phyloP scores from a whole-genome alignment of 2,888 invertebrate genomes.

The Chrysina gloriosa region DNA sequence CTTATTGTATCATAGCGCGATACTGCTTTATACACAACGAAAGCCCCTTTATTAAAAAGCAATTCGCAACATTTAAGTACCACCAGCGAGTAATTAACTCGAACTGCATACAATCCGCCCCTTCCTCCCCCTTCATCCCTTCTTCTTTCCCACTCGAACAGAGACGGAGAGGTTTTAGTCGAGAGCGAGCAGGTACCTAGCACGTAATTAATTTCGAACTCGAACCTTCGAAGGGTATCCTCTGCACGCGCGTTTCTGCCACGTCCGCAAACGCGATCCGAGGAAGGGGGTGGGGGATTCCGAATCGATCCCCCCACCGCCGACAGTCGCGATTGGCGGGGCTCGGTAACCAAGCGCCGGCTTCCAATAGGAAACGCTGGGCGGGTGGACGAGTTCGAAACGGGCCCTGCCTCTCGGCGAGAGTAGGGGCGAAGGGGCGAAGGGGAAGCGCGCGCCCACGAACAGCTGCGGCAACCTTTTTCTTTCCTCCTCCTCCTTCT shows the following conservation, averaged over 20 bases:
- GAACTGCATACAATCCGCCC: too few relatives aligned
- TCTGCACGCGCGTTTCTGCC: background rate
- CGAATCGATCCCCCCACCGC: background rate
- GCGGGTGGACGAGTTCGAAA: conserved; percentile 15
- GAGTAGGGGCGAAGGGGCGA: conserved; percentile 54
- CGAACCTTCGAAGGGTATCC: background rate
- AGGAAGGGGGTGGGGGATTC: too few relatives aligned
- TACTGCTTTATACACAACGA: too few relatives aligned
- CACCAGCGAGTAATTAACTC: background rate
- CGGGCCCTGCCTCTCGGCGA: conserved; percentile 23
- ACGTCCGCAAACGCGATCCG: background rate
- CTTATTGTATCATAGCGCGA: too few relatives aligned
- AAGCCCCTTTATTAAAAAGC: background rate
- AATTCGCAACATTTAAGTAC: background rate
- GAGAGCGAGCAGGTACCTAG: too few relatives aligned
- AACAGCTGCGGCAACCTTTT: conserved; percentile 63
- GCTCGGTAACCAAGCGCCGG: background rate
- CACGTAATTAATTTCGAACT: conserved; percentile 10
- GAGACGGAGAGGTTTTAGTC: too few relatives aligned
- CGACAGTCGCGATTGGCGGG: background rate
- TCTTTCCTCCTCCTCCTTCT: conserved; percentile 7
- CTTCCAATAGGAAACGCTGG: conserved; percentile 38
- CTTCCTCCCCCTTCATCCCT: background rate
- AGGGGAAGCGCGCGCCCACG: conserved; percentile 49
- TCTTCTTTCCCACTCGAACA: too few relatives aligned